phyloP scores from a whole-genome alignment of 2,113 vertebrate genomes.

The Mystacornis crossleyi region DNA sequence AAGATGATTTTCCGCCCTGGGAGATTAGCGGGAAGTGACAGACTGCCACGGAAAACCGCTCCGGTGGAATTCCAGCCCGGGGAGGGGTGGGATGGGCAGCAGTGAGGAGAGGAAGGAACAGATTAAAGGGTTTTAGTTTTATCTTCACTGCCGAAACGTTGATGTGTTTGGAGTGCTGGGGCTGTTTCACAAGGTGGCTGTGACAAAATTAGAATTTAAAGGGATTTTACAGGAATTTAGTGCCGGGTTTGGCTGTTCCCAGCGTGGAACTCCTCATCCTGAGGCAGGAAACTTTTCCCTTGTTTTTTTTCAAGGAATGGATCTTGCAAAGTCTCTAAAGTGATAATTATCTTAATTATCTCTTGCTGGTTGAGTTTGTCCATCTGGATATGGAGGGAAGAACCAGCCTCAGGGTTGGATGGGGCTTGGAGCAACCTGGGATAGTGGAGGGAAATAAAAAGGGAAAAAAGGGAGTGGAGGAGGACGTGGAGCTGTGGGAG shows the following conservation, averaged over 20 bases:
- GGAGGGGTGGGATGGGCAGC: not conserved
- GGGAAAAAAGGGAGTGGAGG: not conserved
- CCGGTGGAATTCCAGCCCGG: not conserved
- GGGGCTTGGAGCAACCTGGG: not conserved
- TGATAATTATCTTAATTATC: not conserved
- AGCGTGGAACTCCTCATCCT: not conserved
- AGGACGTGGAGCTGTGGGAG: not conserved
- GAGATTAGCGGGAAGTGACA: constrained; percentile 67
- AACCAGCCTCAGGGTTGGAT: not conserved
- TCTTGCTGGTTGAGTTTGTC: not conserved
- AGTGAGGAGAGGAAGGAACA: not conserved
- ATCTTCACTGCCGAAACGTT: not conserved
- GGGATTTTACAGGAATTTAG: not conserved
- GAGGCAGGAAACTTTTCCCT: not conserved
- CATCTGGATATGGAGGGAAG: not conserved
- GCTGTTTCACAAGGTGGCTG: not conserved
- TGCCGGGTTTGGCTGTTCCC: not conserved
- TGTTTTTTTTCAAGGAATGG: not conserved
- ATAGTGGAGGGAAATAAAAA: not conserved
- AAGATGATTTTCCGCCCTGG: constrained; percentile 53
- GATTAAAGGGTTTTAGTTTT: constrained; percentile 26
- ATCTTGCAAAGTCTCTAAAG: not conserved
- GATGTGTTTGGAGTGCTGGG: not conserved
- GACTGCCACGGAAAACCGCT: not conserved
- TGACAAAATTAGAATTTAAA: not conserved